Conservation (phyloP, 2,113 vertebrate species). For the Tragelaphus strepsiceros region DNA sequence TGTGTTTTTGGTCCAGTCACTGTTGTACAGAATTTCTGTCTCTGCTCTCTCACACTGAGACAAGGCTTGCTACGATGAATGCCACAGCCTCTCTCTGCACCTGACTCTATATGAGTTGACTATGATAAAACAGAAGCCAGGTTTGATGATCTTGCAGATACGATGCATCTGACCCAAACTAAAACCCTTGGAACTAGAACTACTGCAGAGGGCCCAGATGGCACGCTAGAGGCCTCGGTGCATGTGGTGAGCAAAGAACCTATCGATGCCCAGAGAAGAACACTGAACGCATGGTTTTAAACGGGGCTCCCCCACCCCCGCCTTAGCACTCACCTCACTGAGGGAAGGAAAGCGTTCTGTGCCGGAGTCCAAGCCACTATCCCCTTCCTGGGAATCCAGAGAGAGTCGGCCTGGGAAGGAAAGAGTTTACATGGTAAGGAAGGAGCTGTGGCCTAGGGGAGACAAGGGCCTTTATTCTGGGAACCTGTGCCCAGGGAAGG, state of each 20-base stretch:
- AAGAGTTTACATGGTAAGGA: background rate
- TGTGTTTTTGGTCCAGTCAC: background rate
- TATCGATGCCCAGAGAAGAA: background rate
- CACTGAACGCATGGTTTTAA: background rate
- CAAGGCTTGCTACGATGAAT: background rate
- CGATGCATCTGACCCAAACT: background rate
- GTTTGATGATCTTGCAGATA: background rate
- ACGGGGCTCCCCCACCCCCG: fast-evolving
- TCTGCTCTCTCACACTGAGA: background rate
- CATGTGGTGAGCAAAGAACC: background rate
- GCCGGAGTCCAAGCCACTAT: conserved; percentile 80
- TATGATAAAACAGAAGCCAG: background rate
- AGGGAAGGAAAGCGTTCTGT: conserved; percentile 76
- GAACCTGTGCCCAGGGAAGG: background rate
- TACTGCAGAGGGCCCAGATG: fast-evolving
- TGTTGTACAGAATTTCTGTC: background rate
- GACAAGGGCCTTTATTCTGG: background rate
- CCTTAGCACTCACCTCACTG: conserved; percentile 76
- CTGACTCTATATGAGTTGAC: background rate
- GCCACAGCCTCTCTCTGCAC: background rate
- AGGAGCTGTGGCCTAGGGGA: background rate
- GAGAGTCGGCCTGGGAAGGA: conserved; percentile 82
- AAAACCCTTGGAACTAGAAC: background rate
- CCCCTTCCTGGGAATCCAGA: conserved; percentile 87
- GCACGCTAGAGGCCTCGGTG: background rate